Base-by-base conservation (phyloP, 2,113 vertebrate species). In the Syngnathus scovelli region DNA sequence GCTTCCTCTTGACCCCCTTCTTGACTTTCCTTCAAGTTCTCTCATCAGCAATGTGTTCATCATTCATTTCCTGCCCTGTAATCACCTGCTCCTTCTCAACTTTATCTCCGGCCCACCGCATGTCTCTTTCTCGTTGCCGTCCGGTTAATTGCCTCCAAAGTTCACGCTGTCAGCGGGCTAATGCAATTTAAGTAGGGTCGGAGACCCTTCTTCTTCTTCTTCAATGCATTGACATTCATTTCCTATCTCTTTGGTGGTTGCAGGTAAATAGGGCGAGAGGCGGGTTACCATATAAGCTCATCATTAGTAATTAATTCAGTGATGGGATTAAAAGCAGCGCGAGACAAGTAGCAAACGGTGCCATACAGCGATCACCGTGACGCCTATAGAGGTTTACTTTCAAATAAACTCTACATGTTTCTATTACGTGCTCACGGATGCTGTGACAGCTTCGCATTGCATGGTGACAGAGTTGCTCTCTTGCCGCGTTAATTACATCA, bases 231-330 rank as follows among this genome's bases (percentile, higher is more conserved):
- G 93, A 92, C 93, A 93, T 95, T 95, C 95, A 90, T 92, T 92
- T 93, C 92, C 92, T 90, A 87, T 91, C 66, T 60, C 68, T 80
- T 78, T 70, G 77, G 86, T 80, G 90, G 82, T 86, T 77, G 86
- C 81, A 87, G 82, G 85, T 86, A 88, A 71, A 27, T 5, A 2
- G 27, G 79, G 73, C 16, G 4, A 3, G 46, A 46, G 89, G 41
- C 2, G 83, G 72, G 86, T 88, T 89, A 74, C 85, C 69, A 66
- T 80, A 87, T 91, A 86, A 85, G 89, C 86, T 85, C 89, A 88
- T 93, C 93, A 92, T 85, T 80, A 92, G 91, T 92, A 93, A 94
- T 95, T 95, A 95, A 92, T 92, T 87, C 86, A 78, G 82, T 79
- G 87, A 89, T 87, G 78, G 86, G 84, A 86, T 86, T 88, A 87